Base-by-base conservation (phyloP, 2,797 vertebrate species). In the Euthynnus affinis region DNA sequence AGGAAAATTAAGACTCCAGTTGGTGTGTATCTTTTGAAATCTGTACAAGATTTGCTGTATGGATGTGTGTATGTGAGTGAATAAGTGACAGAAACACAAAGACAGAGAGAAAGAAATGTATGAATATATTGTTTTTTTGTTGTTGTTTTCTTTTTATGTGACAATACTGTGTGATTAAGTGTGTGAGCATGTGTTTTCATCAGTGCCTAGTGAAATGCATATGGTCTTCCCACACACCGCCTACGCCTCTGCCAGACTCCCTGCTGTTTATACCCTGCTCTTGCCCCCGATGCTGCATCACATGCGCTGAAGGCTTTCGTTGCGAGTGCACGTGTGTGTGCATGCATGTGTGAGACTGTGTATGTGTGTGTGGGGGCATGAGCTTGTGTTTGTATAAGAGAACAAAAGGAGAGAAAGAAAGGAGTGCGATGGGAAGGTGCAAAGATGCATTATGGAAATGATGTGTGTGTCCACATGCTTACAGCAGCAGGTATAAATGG, bases 161-260 rank as follows among this genome's bases (percentile, higher is more conserved):
- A 82, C 78, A 87, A 74, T 77, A 22, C 74, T 67, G 76, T 66
- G 78, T 83, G 87, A 88, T 86, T 74, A 84, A 78, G 76, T 73
- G 81, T 71, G 72, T 15, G 17, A 46, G 68, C 46, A 34, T 66
- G 74, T 86, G 84, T 87, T 88, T 85, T 85, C 82, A 86, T 88
- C 84, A 71, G 83, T 60, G 83, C 74, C 80, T 84, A 80, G 87
- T 89, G 83, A 93, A 94, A 92, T 91, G 82, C 93, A 92, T 89
- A 93, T 87, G 89, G 86, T 81, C 91, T 79, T 90, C 94, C 93
- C 91, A 94, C 93, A 78, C 90, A 90, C 69, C 73, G 40, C 94
- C 94, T 87, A 95, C 93, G 34, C 76, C 79, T 90, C 85, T 83
- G 74, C 70, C 87, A 89, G 86, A 88, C 85, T 89, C 84, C 92